These are phyloP conservation scores for Brachionus angularis DNA, from an alignment of 1,140 invertebrate genomes.

Conservation along the genomic window DNA sequence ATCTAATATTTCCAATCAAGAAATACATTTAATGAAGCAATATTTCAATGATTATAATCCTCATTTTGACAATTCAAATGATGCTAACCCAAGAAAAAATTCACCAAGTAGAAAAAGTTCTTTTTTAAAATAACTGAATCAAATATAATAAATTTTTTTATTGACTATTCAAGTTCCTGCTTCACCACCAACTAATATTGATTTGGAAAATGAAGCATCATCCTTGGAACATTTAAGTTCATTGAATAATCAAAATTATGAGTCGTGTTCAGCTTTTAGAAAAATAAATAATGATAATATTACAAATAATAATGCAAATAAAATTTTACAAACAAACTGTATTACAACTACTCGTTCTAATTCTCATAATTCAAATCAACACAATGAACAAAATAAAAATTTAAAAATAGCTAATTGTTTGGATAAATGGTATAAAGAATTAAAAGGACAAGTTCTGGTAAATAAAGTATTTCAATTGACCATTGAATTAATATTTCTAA, in stretches of 20 bases:
- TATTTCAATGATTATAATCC: not conserved
- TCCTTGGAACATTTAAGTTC: constrained; percentile 15
- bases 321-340: no score
- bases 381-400: not conserved
- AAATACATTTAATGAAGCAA: not conserved
- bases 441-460: constrained; percentile 38
- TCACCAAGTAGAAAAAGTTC: not conserved
- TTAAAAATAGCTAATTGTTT: constrained; percentile 27
- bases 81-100: constrained; percentile 32
- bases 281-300: no score
- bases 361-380: no score
- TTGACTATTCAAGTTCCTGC: not conserved
- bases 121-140: not conserved
- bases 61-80: not conserved
- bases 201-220: constrained; percentile 9
- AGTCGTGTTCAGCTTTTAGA: not conserved
- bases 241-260: constrained; percentile 7
- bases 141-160: not conserved
- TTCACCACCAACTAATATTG: constrained; percentile 35
- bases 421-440: constrained; percentile 36
- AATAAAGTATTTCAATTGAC: not conserved
- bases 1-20: no score
- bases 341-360: no score
- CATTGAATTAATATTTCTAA: no score
- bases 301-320: no score